Conservation (phyloP, 2,888 invertebrate species). For the Patella pellucida region DNA sequence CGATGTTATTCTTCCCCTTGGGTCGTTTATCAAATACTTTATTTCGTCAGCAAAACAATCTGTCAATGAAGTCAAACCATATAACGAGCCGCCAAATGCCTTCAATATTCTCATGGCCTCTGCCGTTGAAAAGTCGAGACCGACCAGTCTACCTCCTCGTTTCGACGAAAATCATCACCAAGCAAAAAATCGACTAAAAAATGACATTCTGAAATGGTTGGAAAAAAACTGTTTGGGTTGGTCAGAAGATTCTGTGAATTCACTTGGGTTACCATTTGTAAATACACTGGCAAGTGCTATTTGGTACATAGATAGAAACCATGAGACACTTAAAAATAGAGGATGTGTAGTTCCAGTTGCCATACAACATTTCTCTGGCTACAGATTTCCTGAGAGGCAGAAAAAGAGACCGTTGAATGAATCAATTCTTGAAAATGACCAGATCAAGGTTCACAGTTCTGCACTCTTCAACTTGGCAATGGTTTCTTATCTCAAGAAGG, state of each 20-base stretch:
- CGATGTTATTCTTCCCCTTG: neutral
- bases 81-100: too few relatives aligned
- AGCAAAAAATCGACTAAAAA: neutral
- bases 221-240: neutral
- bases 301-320: neutral
- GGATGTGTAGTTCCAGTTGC: neutral
- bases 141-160: too few relatives aligned
- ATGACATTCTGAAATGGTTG: conserved; percentile 2
- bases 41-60: too few relatives aligned
- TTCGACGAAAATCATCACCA: too few relatives aligned
- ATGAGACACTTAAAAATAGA: neutral
- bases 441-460: neutral
- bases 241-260: neutral
- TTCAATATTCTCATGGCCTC: too few relatives aligned
- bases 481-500: neutral
- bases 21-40: too few relatives aligned
- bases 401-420: neutral
- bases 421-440: neutral
- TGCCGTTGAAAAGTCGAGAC: too few relatives aligned
- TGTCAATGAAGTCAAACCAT: too few relatives aligned
- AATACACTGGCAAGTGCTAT: neutral
- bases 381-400: neutral
- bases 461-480: neutral
- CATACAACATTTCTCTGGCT: neutral
- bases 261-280: neutral